phyloP scores from a whole-genome alignment of 2,797 vertebrate species.

The Enteromius treurensis region DNA sequence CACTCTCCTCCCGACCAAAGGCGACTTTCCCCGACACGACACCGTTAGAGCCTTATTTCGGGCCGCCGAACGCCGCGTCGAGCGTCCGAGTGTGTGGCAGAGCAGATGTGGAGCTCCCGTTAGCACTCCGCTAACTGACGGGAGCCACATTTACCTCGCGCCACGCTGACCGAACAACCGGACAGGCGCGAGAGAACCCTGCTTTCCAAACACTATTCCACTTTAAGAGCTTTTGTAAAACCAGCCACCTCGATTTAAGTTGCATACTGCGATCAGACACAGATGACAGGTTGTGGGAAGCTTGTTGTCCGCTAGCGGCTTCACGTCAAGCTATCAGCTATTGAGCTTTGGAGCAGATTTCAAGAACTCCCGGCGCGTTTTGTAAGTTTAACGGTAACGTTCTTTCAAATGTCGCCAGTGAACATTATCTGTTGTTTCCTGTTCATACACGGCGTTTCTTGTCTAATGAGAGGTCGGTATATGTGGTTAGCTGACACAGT shows the following conservation, averaged over 20 bases:
- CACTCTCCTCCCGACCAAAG: conserved; percentile 13
- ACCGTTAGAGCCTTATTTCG: background rate
- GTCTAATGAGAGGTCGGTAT: background rate
- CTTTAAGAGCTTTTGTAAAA: background rate
- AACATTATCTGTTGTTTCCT: background rate
- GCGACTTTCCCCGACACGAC: background rate
- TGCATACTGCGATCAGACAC: background rate
- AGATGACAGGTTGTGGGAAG: conserved; percentile 36
- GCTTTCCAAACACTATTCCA: background rate
- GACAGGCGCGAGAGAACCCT: background rate
- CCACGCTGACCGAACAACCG: background rate
- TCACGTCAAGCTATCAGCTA: conserved; percentile 30
- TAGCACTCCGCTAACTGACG: conserved; percentile 41
- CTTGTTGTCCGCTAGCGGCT: conserved; percentile 28
- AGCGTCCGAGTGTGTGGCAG: background rate
- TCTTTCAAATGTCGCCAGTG: background rate
- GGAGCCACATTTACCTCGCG: conserved; percentile 8
- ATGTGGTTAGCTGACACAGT: conserved; percentile 7
- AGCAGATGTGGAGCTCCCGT: conserved; percentile 18
- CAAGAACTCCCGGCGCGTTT: background rate
- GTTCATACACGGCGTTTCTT: background rate
- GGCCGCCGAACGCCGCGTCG: background rate
- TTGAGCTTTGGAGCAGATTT: background rate
- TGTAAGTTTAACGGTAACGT: background rate
- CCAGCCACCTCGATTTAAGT: background rate